A percentile compares a stretch with the other conserved stretches of the same genome.
phyloP scores from a whole-genome alignment of 2,113 vertebrate species.

The Ondatra zibethicus region DNA sequence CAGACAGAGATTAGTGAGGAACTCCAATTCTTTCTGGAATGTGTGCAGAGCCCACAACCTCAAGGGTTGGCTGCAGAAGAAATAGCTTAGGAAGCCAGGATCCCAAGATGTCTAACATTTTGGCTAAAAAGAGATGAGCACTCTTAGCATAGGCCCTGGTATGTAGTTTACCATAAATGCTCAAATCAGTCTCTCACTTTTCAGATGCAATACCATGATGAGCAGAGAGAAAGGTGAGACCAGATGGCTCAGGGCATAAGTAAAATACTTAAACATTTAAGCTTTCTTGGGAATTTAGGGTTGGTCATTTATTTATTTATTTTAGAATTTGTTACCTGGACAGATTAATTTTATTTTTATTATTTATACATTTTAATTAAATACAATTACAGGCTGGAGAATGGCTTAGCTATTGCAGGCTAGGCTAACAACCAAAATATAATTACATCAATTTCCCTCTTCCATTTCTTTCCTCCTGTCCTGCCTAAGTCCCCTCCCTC shows the following conservation, averaged over 20 bases:
- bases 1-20: conserved; percentile 58
- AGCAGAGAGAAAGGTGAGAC: neutral
- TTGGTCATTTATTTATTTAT: neutral
- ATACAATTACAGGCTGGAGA: neutral
- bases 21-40: neutral
- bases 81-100: neutral
- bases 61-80: neutral
- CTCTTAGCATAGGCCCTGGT: neutral
- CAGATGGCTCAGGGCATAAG: neutral
- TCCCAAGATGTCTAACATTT: neutral
- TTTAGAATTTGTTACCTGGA: neutral
- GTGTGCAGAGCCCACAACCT: neutral
- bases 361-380: neutral
- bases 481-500: neutral
- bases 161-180: neutral
- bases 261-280: neutral
- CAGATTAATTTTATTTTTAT: neutral
- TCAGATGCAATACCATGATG: no score
- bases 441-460: neutral
- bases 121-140: neutral
- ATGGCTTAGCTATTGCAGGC: no score
- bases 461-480: neutral
- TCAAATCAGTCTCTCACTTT: neutral
- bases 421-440: neutral
- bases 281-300: neutral